Base-by-base conservation (phyloP, 2,113 vertebrate species). In the Aegithalos caudatus region DNA sequence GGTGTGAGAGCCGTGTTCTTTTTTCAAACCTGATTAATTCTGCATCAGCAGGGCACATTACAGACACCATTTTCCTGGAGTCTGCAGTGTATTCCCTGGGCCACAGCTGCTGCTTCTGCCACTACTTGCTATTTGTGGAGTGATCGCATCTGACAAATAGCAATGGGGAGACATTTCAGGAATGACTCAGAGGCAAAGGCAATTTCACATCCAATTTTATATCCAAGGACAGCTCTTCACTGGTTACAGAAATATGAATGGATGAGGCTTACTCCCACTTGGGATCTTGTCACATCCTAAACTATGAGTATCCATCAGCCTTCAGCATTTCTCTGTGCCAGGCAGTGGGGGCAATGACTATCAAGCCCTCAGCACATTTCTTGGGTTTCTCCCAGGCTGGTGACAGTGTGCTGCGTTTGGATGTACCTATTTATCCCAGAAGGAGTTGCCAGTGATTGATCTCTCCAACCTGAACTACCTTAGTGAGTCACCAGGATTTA, bases 11-110 rank as follows among this genome's bases (percentile, higher is more conserved):
- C 56, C 0, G 4, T 84, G 76, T 83, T 84, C 80, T 90, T 97
- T 97, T 94, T 95, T 95, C 93, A 96, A 93, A 94, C 82, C 76
- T 92, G 93, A 96, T 97, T 97, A 97, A 95, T 96, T 96, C 95
- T 89, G 95, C 95, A 90, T 96, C 92, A 84, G 56, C 53, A 92
- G 86, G 94, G 92, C 86, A 94, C 88, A 94, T 96, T 94, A 90
- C 33, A 93, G 88, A 94, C 88, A 94, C 92, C 40, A 86, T 76
- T 96, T 94, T 96, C 69, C 80, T 94, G 69, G 84, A 81, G 80
- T 93, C 80, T 90, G 11, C 76, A 81, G 82, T 35, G 76, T 88
- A 97, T 92, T 97, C 90, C 69, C 93, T 95, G 86, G 88, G 95
- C 94, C 88, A 65, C 92, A 94, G 94, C 88, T 93, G 93, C 95